Evolutionary conservation across 2,888 invertebrate genomes (phyloP).

Genomic region (Caenorhabditis doughertyi): DNA sequence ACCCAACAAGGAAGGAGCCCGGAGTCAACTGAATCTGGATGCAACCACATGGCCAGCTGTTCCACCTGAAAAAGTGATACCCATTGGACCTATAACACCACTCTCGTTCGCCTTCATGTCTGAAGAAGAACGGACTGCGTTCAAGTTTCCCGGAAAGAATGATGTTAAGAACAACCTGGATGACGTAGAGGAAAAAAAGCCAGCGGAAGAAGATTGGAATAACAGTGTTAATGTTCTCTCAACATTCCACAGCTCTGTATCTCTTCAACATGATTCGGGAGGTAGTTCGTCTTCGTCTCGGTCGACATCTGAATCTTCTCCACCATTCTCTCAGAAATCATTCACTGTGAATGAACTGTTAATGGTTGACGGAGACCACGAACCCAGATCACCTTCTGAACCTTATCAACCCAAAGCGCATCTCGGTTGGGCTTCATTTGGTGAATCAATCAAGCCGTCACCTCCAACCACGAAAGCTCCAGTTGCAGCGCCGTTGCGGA

Average conservation of each 20-base stretch:
- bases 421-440: constrained; percentile 59
- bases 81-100: constrained; percentile 11
- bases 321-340: neutral
- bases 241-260: neutral
- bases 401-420: constrained; percentile 45
- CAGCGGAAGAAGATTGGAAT: neutral
- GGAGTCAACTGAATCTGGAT: constrained; percentile 7
- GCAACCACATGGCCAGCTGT: constrained; percentile 3
- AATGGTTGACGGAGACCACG: constrained; percentile 10
- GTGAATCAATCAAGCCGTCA: constrained; percentile 21
- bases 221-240: neutral
- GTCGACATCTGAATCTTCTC: neutral
- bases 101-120: constrained; percentile 32
- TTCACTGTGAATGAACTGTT: constrained; percentile 20
- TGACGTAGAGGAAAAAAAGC: neutral
- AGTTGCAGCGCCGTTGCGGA: neutral
- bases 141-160: constrained; percentile 18
- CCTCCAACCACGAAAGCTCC: neutral
- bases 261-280: neutral
- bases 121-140: constrained; percentile 12
- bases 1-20: neutral
- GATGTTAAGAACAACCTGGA: neutral
- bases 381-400: neutral
- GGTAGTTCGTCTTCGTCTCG: neutral
- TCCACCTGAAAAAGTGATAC: neutral